A percentile compares a stretch with the other conserved stretches of the same genome.
Conservation (phyloP, 1,140 invertebrate species). For the Solenopsis fugax region DNA sequence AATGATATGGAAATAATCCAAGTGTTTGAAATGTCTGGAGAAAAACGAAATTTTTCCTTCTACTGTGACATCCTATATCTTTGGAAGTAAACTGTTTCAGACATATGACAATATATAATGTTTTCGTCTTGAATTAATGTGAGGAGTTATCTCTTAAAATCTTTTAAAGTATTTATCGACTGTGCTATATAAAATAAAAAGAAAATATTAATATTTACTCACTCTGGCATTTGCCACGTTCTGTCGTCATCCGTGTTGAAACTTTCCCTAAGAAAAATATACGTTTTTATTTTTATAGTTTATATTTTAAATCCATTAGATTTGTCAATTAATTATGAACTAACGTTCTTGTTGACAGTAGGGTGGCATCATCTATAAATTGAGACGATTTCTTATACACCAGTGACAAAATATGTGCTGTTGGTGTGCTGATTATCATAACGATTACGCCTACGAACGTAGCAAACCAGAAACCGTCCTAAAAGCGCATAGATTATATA, state of each 20-base stretch:
- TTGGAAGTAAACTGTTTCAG: no score
- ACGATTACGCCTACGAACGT: conserved; percentile 82
- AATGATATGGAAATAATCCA: no score
- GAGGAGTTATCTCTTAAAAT: no score
- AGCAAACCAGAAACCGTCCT: conserved; percentile 89
- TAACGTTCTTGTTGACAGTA: conserved; percentile 81
- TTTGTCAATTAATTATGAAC: conserved; percentile 44
- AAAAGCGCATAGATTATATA: conserved; percentile 76
- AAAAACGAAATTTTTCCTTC: no score
- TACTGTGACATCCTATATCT: no score
- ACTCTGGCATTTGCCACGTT: conserved; percentile 82
- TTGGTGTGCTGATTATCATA: conserved; percentile 84
- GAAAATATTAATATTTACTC: conserved; percentile 55
- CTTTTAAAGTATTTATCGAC: no score
- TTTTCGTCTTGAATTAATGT: no score
- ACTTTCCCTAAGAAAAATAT: conserved; percentile 77
- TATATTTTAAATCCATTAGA: conserved; percentile 1
- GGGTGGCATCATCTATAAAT: conserved; percentile 72
- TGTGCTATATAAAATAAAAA: background rate
- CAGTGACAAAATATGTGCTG: conserved; percentile 82
- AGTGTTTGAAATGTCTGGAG: no score
- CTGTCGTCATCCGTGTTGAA: conserved; percentile 80
- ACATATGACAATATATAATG: no score
- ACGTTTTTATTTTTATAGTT: conserved; percentile 27
- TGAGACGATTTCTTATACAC: conserved; percentile 78